Base-by-base conservation (phyloP, 1,140 invertebrate genomes). In the Pachyrhynchus sulphureomaculatus region DNA sequence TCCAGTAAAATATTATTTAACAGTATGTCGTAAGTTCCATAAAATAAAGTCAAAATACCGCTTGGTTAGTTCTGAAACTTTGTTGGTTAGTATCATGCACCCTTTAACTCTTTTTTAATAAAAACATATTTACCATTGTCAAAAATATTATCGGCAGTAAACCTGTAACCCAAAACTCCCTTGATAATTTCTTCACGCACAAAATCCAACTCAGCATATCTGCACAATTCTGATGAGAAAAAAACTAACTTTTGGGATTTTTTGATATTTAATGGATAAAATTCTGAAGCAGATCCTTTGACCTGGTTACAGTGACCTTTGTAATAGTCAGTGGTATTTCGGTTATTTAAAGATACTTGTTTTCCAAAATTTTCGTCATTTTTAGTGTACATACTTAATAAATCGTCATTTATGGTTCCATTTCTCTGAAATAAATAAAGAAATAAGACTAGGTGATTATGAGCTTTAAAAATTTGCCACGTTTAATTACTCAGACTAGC, bases 381-480 rank as follows among this genome's bases (percentile, higher is more conserved):
- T 0, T 89, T 89, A 0, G 88, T 90, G 20, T 82, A 84, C 74
- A 92, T 86, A 65, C 89, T 91, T 66, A 84, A 87, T 26, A 85
- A 78, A 0, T 91, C 88, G 18, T 85, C 84, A 2, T 82, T 81
- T 1, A 81, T 78, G 0, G 88, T 88, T 62, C 85, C 87, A 65
- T 92, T 93, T 73, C 87, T 86, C 84, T 91, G 55, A 26, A 64
- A 55, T n/a, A n/a, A n/a, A n/a, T n/a, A n/a, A n/a, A n/a, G n/a
- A n/a, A n/a, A n/a, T n/a, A n/a, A n/a, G n/a, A n/a, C n/a, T n/a
- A n/a, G n/a, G n/a, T n/a, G n/a, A n/a, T n/a, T n/a, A n/a, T n/a
- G n/a, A n/a, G n/a, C n/a, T n/a, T n/a, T n/a, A n/a, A n/a, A n/a
- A n/a, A n/a, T n/a, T n/a, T n/a, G n/a, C n/a, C n/a, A n/a, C n/a